phyloP scores from a whole-genome alignment of 2,888 invertebrate genomes.

The Plagodis dolabraria region DNA sequence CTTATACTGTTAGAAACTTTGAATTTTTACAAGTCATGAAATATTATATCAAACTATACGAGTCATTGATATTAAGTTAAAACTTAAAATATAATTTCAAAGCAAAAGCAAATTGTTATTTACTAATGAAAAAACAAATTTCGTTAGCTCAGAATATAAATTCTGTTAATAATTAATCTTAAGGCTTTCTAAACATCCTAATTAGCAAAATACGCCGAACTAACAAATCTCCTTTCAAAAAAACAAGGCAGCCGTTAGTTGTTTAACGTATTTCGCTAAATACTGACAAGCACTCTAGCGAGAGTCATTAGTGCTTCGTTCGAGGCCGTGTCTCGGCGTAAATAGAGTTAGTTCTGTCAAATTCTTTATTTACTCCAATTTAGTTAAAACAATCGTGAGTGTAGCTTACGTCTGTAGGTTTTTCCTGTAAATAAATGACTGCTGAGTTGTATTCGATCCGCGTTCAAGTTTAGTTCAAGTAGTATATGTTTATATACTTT shows the following conservation, averaged over 20 bases:
- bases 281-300: conserved; percentile 3
- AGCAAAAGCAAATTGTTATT: background rate
- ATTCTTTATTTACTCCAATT: conserved; percentile 29
- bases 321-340: conserved; percentile 17
- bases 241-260: conserved; percentile 27
- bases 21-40: background rate
- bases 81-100: background rate
- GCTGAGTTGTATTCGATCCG: too few relatives aligned
- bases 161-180: conserved; percentile 9
- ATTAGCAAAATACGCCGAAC: background rate
- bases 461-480: too few relatives aligned
- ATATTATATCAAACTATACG: too few relatives aligned
- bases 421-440: too few relatives aligned
- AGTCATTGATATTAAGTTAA: background rate
- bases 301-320: conserved; percentile 35
- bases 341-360: conserved; percentile 32
- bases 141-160: too few relatives aligned
- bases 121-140: too few relatives aligned
- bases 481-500: too few relatives aligned
- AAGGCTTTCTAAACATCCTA: conserved; percentile 1
- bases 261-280: conserved; percentile 13
- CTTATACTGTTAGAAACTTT: background rate
- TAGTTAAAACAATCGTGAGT: conserved; percentile 17
- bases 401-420: background rate
- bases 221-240: conserved; percentile 6